Base-by-base conservation (phyloP, 2,797 vertebrate species). In the Helicolenus hilgendorfi region DNA sequence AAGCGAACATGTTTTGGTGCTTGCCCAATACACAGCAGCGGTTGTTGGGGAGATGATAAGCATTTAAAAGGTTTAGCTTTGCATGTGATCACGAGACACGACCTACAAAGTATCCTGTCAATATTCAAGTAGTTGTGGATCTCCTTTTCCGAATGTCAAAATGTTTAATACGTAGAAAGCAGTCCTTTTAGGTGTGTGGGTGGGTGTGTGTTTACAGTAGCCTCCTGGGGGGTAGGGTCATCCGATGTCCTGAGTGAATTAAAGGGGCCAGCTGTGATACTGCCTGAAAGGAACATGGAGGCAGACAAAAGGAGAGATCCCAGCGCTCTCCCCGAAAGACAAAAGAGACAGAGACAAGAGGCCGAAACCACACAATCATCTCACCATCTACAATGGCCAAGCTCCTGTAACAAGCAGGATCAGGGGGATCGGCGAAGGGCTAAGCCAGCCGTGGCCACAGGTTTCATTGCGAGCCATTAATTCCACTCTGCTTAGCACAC, bases 181-280 rank as follows among this genome's bases (percentile, higher is more conserved):
- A 55, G 18, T 5, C 24, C 3, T 64, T 81, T 84, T 22, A 20
- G 27, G 71, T 88, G 72, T 87, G 78, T 87, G 81, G 74, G 82
- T 74, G 56, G 58, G 76, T 82, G 77, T 91, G 85, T 91, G 87
- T 96, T 97, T 97, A 97, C 97, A 97, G 97, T 98, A 95, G 85
- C 80, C 86, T 93, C 92, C 83, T 90, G 91, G 92, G 95, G 95
- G 96, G 95, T 94, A 94, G 94, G 96, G 96, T 97, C 95, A 94
- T 77, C 91, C 60, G 11, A 87, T 92, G 93, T 94, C 93, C 86
- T 93, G 81, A 94, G 92, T 94, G 94, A 97, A 97, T 96, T 97
- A 96, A 95, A 98, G 97, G 90, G 96, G 97, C 98, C 99, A 99
- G 98, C 98, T 99, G 99, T 98, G 98, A 98, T 98, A 98, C 98